Percentiles rank a stretch among this genome's conserved stretches.
These are phyloP conservation scores for Synchiropus splendidus DNA, from an alignment of 2,113 vertebrate species.

Conservation along the genomic window DNA sequence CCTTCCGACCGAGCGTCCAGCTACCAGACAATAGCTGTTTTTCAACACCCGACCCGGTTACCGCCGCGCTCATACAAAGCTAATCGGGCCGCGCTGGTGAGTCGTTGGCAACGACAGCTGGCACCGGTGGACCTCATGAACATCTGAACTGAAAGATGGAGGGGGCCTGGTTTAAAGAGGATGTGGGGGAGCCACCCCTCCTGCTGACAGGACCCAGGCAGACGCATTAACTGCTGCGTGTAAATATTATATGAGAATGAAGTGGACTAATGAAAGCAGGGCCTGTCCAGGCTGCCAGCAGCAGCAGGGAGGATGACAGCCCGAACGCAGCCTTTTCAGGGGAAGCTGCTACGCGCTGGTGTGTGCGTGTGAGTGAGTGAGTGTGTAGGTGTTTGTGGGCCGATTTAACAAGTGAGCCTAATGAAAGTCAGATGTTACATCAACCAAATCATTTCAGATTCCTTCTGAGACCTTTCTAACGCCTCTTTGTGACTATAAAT, in stretches of 20 bases:
- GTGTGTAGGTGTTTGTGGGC: too few species aligned
- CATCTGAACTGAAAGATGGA: too few species aligned
- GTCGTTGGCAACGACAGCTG: constrained; percentile 30
- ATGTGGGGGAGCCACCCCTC: constrained; percentile 22
- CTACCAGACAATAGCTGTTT: constrained; percentile 23
- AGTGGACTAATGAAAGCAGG: constrained; percentile 51
- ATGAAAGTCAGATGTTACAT: too few species aligned
- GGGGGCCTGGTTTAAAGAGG: too few species aligned
- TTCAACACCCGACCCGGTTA: constrained; percentile 22
- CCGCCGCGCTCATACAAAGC: constrained; percentile 33
- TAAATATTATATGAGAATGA: constrained; percentile 53
- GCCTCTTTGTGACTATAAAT: too few species aligned
- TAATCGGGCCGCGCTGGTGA: constrained; percentile 32
- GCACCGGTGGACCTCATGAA: constrained; percentile 11
- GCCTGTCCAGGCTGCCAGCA: constrained; percentile 39
- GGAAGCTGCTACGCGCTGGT: constrained; percentile 19
- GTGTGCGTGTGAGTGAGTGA: constrained; percentile 21
- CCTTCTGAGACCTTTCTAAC: too few species aligned
- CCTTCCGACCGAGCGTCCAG: constrained; percentile 18
- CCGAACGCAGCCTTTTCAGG: constrained; percentile 26
- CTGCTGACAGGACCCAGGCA: constrained; percentile 21
- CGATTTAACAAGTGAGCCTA: too few species aligned
- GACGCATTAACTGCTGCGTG: constrained; percentile 36
- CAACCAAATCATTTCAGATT: too few species aligned
- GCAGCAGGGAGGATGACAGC: constrained; percentile 25